Percentiles rank a stretch among this genome's conserved stretches.
phyloP scores from a whole-genome alignment of 1,140 invertebrate species.

The Heliothis virescens region DNA sequence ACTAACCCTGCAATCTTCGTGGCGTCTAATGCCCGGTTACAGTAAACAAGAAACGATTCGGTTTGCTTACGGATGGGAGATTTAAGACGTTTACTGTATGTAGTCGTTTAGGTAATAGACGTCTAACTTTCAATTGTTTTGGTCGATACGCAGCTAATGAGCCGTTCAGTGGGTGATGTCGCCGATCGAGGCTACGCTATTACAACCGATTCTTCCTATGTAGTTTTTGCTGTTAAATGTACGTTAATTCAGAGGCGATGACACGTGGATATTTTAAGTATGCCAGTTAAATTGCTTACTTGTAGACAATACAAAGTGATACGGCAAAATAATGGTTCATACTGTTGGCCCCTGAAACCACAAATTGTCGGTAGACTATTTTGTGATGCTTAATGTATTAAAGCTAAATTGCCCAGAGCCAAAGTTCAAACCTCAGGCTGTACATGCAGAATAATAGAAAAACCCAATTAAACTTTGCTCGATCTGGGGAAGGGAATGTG shows the following conservation, averaged over 20 bases:
- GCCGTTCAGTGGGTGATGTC: background rate
- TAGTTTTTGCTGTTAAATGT: too few relatives aligned
- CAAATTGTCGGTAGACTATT: background rate
- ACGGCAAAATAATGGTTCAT: too few relatives aligned
- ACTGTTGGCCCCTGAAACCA: too few relatives aligned
- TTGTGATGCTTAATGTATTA: conserved; percentile 1
- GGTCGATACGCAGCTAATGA: conserved; percentile 28
- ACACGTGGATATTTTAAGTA: background rate
- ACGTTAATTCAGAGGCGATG: too few relatives aligned
- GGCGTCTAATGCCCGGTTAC: background rate
- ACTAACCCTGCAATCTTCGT: background rate
- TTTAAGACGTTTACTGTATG: too few relatives aligned
- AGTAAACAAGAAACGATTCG: too few relatives aligned
- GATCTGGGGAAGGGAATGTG: conserved; percentile 19
- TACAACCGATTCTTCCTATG: too few relatives aligned
- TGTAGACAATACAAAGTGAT: background rate
- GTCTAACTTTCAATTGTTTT: conserved; percentile 3
- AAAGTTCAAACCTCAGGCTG: conserved; percentile 18
- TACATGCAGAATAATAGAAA: conserved; percentile 28
- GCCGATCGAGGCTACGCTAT: background rate
- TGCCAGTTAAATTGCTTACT: background rate
- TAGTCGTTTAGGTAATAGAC: background rate
- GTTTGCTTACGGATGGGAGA: too few relatives aligned
- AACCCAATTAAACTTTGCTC: conserved; percentile 26
- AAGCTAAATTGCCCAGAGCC: background rate